Conservation (phyloP, 2,888 invertebrate genomes). For the Melipona beecheii region DNA sequence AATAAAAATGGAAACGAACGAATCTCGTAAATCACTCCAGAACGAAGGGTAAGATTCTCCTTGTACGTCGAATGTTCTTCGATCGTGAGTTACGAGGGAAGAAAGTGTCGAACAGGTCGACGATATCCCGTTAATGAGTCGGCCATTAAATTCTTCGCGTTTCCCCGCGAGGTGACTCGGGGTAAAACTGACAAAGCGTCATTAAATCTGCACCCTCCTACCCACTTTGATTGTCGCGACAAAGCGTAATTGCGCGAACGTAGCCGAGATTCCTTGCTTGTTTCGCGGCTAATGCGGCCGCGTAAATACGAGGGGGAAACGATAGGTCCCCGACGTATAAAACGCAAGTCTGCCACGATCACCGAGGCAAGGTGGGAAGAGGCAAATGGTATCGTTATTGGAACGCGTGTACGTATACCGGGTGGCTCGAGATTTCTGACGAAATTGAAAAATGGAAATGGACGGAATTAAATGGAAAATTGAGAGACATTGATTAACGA, state of each 20-base stretch:
- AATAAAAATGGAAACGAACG: not conserved
- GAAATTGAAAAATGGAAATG: not conserved
- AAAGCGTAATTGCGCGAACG: constrained; percentile 31
- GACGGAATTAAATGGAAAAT: not conserved
- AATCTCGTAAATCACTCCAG: not conserved
- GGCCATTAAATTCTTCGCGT: constrained; percentile 39
- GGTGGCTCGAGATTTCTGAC: no score
- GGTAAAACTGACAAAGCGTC: constrained; percentile 33
- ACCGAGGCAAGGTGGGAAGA: not conserved
- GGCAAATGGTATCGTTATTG: constrained; percentile 37
- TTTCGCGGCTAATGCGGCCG: constrained; percentile 39
- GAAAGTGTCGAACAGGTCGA: not conserved
- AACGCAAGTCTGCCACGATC: constrained; percentile 30
- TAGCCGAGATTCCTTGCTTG: constrained; percentile 33
- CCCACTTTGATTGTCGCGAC: not conserved
- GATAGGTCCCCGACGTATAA: constrained; percentile 33
- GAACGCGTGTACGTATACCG: constrained; percentile 7
- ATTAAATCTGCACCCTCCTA: constrained; percentile 24
- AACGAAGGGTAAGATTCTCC: not conserved
- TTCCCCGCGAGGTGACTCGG: constrained; percentile 8
- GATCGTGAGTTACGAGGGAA: not conserved
- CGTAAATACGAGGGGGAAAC: constrained; percentile 45
- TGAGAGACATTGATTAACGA: no score
- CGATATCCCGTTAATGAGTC: not conserved
- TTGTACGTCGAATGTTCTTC: no score